Evolutionary conservation across 2,113 vertebrate species (phyloP).

Genomic region (Mesembrinibis cayennensis): DNA sequence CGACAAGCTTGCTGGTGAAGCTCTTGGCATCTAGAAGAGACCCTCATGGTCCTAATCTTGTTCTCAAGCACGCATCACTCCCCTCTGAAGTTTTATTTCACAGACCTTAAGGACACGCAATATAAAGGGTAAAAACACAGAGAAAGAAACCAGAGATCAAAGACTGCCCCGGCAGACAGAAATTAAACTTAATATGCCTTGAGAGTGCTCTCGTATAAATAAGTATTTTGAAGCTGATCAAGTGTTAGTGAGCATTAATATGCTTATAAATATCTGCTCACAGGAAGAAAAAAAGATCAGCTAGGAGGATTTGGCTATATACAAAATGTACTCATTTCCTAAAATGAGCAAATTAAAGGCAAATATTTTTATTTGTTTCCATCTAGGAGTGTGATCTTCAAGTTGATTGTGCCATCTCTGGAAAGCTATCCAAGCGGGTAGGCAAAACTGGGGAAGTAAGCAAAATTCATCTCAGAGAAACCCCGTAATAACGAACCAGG

Average conservation of each 20-base stretch:
- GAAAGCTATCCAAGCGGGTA: not conserved
- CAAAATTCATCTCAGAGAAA: not conserved
- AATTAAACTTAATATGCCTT: not conserved
- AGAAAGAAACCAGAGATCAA: not conserved
- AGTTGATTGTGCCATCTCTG: not conserved
- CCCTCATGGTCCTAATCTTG: not conserved
- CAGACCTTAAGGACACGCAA: fast-evolving
- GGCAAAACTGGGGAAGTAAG: not conserved
- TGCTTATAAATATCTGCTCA: not conserved
- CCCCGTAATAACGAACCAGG: fast-evolving
- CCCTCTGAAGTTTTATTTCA: not conserved
- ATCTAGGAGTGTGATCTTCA: not conserved
- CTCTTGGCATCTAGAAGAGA: not conserved
- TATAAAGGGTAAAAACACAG: not conserved
- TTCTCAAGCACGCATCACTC: not conserved
- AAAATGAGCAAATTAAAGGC: not conserved
- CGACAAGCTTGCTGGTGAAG: not conserved
- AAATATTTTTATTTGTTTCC: not conserved
- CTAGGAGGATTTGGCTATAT: not conserved
- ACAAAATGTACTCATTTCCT: not conserved
- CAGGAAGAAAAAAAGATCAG: not conserved
- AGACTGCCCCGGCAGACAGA: not conserved
- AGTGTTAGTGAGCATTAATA: not conserved
- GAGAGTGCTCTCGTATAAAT: not conserved
- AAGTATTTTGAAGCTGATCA: not conserved